A percentile compares a stretch with the other conserved stretches of the same genome.
Evolutionary conservation across 2,797 vertebrate species (phyloP).

Genomic region (Ctenopoma kingsleyae): DNA sequence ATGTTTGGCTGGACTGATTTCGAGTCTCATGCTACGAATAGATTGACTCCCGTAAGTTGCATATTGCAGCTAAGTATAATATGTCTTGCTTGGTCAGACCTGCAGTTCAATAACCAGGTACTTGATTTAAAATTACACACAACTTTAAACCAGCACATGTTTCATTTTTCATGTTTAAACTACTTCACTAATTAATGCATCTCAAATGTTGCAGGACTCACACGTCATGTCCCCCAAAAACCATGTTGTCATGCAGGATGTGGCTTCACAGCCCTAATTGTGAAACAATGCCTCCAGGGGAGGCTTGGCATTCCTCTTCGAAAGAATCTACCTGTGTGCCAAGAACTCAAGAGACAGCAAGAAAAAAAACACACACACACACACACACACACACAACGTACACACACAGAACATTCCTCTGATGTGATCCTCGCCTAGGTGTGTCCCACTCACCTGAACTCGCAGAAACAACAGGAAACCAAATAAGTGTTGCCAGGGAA

Average conservation of each 20-base stretch:
- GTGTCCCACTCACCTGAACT: slow-evolving; percentile 60
- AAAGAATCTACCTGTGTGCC: slow-evolving; percentile 53
- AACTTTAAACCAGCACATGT: background rate
- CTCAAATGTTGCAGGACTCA: background rate
- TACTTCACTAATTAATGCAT: background rate
- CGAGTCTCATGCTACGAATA: no score
- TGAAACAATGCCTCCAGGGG: slow-evolving; percentile 54
- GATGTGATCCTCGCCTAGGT: slow-evolving; percentile 56
- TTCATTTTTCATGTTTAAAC: background rate
- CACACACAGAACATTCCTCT: slow-evolving; percentile 66
- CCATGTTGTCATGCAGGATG: slow-evolving; percentile 5
- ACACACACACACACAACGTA: slow-evolving; percentile 14
- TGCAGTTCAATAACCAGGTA: background rate
- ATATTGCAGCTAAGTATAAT: no score
- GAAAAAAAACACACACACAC: slow-evolving; percentile 25
- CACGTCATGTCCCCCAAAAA: slow-evolving; percentile 8
- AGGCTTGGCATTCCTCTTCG: slow-evolving; percentile 51
- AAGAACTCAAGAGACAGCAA: slow-evolving; percentile 16
- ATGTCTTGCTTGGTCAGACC: background rate
- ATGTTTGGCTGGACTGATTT: no score
- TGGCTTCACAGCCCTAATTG: slow-evolving; percentile 47
- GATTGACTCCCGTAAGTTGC: no score
- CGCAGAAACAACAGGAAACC: slow-evolving; percentile 44
- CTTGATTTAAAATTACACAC: background rate
- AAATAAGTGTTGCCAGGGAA: slow-evolving; percentile 50